Percentiles rank a stretch among this genome's conserved stretches.
phyloP scores from a whole-genome alignment of 2,113 vertebrate genomes.

The Rhinolophus sinicus region DNA sequence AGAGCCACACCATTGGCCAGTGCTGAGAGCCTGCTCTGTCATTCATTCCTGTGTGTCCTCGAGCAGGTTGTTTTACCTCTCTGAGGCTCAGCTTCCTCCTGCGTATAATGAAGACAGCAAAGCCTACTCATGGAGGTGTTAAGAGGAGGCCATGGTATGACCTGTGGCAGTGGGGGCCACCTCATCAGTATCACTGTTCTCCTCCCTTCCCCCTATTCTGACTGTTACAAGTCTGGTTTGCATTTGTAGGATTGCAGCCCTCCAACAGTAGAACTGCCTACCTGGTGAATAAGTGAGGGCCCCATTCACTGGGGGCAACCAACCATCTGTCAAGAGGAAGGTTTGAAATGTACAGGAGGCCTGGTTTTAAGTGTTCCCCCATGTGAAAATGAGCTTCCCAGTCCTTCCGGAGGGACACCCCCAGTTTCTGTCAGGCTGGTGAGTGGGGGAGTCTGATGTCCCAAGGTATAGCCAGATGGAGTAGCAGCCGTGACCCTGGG shows the following conservation, averaged over 20 bases:
- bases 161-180: background rate
- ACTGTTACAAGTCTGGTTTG: background rate
- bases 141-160: background rate
- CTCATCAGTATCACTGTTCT: background rate
- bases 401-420: background rate
- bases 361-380: background rate
- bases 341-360: background rate
- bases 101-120: background rate
- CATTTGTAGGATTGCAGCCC: background rate
- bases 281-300: background rate
- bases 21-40: background rate
- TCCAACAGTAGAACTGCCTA: background rate
- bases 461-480: too few relatives aligned
- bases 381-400: background rate
- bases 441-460: background rate
- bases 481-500: background rate
- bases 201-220: background rate
- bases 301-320: background rate
- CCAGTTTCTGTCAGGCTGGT: background rate
- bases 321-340: background rate
- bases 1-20: fast-evolving
- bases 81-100: background rate
- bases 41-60: background rate
- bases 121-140: background rate
- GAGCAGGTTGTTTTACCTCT: background rate